Conservation (phyloP, 2,113 vertebrate genomes). For the Bombycilla garrulus region DNA sequence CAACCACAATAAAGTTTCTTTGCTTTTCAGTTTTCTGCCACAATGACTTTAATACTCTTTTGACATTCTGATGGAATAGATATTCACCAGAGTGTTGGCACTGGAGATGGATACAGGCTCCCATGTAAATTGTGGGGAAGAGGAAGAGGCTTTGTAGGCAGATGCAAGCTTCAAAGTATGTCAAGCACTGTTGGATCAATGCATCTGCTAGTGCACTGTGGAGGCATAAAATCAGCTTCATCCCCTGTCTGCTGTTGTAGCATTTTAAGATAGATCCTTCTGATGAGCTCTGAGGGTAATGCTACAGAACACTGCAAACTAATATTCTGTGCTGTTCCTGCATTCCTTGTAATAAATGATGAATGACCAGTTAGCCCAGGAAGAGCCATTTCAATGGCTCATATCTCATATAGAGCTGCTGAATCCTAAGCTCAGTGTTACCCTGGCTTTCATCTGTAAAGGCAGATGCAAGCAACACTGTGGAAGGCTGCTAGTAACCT, state of each 20-base stretch:
- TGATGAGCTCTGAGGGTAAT: neutral
- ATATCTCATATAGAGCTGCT: neutral
- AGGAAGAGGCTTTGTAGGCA: neutral
- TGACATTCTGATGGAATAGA: neutral
- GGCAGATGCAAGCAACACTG: neutral
- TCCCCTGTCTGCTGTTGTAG: neutral
- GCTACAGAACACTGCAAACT: neutral
- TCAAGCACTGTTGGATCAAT: neutral
- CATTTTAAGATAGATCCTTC: neutral
- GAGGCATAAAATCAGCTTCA: neutral
- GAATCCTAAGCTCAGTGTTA: neutral
- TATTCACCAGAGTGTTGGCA: neutral
- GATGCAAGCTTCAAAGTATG: neutral
- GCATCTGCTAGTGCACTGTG: neutral
- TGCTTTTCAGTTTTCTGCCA: neutral
- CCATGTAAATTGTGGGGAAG: neutral
- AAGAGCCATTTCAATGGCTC: neutral
- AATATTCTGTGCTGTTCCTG: neutral
- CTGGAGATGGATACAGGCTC: neutral
- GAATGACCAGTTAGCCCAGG: neutral
- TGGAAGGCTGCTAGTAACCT: neutral
- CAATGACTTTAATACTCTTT: neutral
- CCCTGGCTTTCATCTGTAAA: neutral
- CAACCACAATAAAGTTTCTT: neutral
- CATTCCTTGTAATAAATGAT: neutral